Base-by-base conservation (phyloP, 2,113 vertebrate species). In the Uria lomvia region DNA sequence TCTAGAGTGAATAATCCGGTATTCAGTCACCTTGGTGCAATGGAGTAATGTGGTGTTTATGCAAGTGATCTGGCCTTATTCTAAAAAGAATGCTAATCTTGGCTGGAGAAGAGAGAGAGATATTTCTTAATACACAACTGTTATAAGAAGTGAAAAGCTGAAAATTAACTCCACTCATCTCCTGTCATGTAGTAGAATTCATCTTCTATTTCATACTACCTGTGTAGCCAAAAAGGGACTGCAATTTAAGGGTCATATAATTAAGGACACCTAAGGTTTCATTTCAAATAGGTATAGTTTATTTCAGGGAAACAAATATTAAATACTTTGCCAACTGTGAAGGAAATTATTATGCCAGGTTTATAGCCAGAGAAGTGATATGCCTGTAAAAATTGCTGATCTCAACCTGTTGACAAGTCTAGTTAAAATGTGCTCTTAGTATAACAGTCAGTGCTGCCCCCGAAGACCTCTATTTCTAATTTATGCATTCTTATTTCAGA, bases 331-430 rank as follows among this genome's bases (percentile, higher is more conserved):
- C 96, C 88, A 95, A 71, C 83, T 88, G 90, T 78, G 90, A 96
- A 83, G 77, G 24, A 91, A 95, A 95, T 96, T 94, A 84, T 91
- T 94, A 94, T 96, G 73, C 79, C 53, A 95, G 66, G 38, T 84
- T 96, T 92, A 88, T 38, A 85, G 70, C 36, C 81, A 74, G 74
- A 87, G 40, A 77, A 94, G 59, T 66, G 80, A 76, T 74, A 79
- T 36, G 76, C 73, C 62, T 91, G 76, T 88, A 87, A 97, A 96
- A 91, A 93, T 56, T 85, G 72, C 77, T 92, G 60, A 91, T 96
- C 73, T 86, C 73, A 96, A 94, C 89, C 91, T 96, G 87, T 97
- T 96, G 87, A 94, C 88, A 95, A 95, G 76, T 60, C 70, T 91
- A 86, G 77, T 88, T 94, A 92, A 94, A 96, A 88, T 70, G 78